Conservation (phyloP, 2,113 vertebrate genomes). For the Nansenia antarctica region DNA sequence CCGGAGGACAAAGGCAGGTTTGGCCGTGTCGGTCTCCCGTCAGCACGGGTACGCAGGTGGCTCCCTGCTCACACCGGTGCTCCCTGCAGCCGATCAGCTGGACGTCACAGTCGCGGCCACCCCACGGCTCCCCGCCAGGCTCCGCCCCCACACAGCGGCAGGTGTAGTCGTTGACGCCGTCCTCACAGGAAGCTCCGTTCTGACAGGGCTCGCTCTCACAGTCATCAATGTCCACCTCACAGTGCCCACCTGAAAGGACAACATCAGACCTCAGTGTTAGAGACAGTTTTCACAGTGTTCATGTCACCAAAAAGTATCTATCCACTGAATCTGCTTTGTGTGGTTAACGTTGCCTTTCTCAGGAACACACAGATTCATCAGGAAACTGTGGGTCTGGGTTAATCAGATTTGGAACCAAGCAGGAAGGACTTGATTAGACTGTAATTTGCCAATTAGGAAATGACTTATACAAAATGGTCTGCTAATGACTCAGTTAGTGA, state of each 20-base stretch:
- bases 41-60: conserved; percentile 81
- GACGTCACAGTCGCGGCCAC: conserved; percentile 86
- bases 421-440: conserved; percentile 1
- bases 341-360: no score
- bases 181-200: conserved; percentile 85
- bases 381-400: neutral
- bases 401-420: conserved; percentile 13
- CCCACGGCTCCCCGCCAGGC: conserved; percentile 77
- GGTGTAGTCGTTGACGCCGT: conserved; percentile 80
- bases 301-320: no score
- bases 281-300: neutral
- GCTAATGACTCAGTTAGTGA: neutral
- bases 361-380: neutral
- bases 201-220: conserved; percentile 87
- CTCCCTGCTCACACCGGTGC: conserved; percentile 80
- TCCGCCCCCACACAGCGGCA: conserved; percentile 78
- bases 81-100: conserved; percentile 80
- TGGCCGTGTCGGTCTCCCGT: conserved; percentile 76
- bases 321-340: no score
- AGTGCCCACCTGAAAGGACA: conserved; percentile 76
- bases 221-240: conserved; percentile 87
- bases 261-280: neutral
- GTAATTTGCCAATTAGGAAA: conserved; percentile 33
- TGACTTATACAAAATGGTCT: conserved; percentile 28
- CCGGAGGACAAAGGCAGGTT: conserved; percentile 82